Evolutionary conservation across 2,888 invertebrate genomes (phyloP), one percentile per base, ranked within the genome.

Genomic region (Cryptophagus acutangulus): DNA sequence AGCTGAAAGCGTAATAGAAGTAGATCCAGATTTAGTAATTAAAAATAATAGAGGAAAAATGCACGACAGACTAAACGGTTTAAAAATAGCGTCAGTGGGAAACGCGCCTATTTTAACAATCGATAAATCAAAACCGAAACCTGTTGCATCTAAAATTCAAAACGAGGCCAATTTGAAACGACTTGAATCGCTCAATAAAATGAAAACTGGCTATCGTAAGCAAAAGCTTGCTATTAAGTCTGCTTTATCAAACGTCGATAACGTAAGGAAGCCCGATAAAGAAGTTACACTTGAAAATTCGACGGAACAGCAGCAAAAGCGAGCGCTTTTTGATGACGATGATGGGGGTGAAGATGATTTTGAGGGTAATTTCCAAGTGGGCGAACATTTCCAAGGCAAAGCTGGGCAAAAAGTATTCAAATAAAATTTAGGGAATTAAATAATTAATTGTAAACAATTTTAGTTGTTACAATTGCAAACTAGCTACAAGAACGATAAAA

Each of bases 401-500:
- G 74, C 76, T 52, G 80, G 81, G 8, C 75, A 77, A 66, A 76
- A 80, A 74, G 81, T 72, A 60, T 63, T 63, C 26, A 20, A 33
- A 40, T 25, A 20, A 20, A 8, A 20, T 20, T 20, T 20, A 20
- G n/a, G 24, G n/a, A 20, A 8, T 6, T 33, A 24, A 31, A 25
- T 17, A 35, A 8, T n/a, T 17, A 36, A 33, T 46, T 45, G 31
- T 33, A 5, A 9, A 10, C 45, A 51, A 20, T 51, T 65, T 31
- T 50, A 82, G 81, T 71, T 83, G 55, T 72, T 85, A 63, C 76
- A 81, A 67, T 73, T 88, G 53, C 84, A 88, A 73, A 76, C 79
- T 33, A 77, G 76, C 57, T 81, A 77, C 68, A 83, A 82, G 62
- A 78, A 82, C 62, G 90, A 90, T 70, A 76, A 81, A 57, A 76